Evolutionary conservation across 2,888 invertebrate species (phyloP), one percentile per base, ranked within the genome.

Genomic region (Dermolepida albohirtum): DNA sequence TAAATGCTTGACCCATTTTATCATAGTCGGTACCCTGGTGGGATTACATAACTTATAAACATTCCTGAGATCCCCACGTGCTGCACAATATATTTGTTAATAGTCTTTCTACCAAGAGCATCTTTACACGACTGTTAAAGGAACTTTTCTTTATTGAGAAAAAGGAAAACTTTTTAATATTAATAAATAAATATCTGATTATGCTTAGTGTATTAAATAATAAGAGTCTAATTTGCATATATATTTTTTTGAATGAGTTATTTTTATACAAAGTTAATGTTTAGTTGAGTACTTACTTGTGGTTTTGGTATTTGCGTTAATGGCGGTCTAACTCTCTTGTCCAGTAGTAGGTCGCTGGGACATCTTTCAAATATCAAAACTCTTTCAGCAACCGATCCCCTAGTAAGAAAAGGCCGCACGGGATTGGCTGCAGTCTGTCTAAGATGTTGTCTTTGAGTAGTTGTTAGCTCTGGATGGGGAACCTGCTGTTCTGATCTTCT

Each of bases 321-420:
- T 7, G 74, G 71, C 66, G 77, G 86, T 82, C 84, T 86, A 6
- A 83, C 85, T 34, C 91, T 85, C 80, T 92, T 92, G 76, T 91
- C 90, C 74, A 92, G 81, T 54, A 91, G 85, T 69, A 91, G 85
- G 80, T 92, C 93, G 79, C 93, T 93, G 41, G 94, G 95, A 78
- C 95, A 94, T 82, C 93, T 90, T 83, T 96, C 96, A 81, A 96
- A 96, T 84, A 95, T 93, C 72, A 95, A 87, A 71, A 95, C 95
- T 54, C 95, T 86, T 80, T 96, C 96, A 22, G 95, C 95, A 1
- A 96, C 96, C 5, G 95, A 95, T 22, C 95, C 96, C 69, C 95
- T 88, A 47, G 95, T 94, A 64, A 95, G 86, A 83, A 95, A 94
- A 12, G 94, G 94, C 59, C 94, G 86, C 66, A 94, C 92, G 5